Evolutionary conservation across 2,113 vertebrate species (phyloP), one percentile per base, ranked within the genome.

Genomic region (Gobiocypris rarus): DNA sequence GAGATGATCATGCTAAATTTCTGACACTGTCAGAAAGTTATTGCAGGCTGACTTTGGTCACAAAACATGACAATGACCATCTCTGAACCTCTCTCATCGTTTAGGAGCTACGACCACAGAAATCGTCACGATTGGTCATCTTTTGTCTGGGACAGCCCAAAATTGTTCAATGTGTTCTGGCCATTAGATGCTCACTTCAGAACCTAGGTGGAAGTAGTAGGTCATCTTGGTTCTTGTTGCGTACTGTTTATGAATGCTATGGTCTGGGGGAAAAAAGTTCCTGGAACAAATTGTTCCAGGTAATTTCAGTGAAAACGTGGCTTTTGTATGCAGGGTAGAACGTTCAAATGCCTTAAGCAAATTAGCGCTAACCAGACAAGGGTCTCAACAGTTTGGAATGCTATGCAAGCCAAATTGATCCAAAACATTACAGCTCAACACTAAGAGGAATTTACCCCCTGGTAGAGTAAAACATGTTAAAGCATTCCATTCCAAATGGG

Each of bases 401-500:
- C 77, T 74, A 56, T 75, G 38, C 38, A 58, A 56, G 28, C 24
- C 67, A 43, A 75, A 61, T 52, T 48, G 58, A 74, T 75, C 15
- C 31, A 45, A 73, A 80, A 52, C 76, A 61, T 9, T 26, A 59
- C 61, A 31, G 31, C 58, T 80, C 8, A 52, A 19, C 76, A 59
- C 34, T 26, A 80, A 85, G 48, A 28, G 45, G 58, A 79, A 78
- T 73, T 83, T 73, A 48, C 63, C 26, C 65, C 61, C 56, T 81
- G 52, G 26, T 79, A 28, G 41, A 43, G 17, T 28, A 82, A 73
- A 82, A 71, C 13, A 17, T 69, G 41, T 78, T 81, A 71, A 59
- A 58, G 74, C 63, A 65, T 87, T 81, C 61, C 69, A 52, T 31
- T 85, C 52, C 67, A 50, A 81, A 84, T n/a, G 43, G n/a, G 69